Conservation (phyloP, 2,113 vertebrate species). For the Illadopsis cleaveri region DNA sequence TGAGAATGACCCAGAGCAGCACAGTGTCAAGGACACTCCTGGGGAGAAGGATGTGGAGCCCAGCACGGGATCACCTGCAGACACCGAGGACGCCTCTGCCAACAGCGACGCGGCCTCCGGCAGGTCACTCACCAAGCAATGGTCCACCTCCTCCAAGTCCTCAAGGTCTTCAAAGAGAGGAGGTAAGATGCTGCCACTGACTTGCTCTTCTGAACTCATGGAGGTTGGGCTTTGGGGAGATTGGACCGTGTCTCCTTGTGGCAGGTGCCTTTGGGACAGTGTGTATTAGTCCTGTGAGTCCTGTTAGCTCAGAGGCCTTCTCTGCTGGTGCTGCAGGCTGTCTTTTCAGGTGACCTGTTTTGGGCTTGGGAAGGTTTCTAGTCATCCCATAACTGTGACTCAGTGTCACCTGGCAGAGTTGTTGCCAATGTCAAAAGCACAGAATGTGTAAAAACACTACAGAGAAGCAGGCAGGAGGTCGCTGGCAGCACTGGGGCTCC, state of each 20-base stretch:
- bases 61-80: conserved; percentile 67
- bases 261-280: neutral
- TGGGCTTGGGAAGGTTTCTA: neutral
- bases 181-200: conserved; percentile 74
- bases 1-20: conserved; percentile 74
- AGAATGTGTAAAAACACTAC: neutral
- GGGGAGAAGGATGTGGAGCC: conserved; percentile 56
- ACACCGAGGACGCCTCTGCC: conserved; percentile 71
- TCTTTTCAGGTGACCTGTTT: neutral
- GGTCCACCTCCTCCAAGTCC: conserved; percentile 97
- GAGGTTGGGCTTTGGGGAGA: neutral
- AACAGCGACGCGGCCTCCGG: conserved; percentile 78
- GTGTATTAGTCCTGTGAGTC: neutral
- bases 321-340: neutral
- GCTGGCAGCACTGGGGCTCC: neutral
- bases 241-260: neutral
- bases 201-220: neutral
- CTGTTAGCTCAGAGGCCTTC: neutral
- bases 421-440: neutral
- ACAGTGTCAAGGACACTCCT: conserved; percentile 53
- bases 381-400: neutral
- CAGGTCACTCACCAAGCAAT: conserved; percentile 92
- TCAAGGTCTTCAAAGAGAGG: conserved; percentile 95
- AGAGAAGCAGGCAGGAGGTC: neutral
- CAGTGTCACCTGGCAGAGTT: neutral